phyloP scores from a whole-genome alignment of 2,888 invertebrate species.

The Sesamia inferens region DNA sequence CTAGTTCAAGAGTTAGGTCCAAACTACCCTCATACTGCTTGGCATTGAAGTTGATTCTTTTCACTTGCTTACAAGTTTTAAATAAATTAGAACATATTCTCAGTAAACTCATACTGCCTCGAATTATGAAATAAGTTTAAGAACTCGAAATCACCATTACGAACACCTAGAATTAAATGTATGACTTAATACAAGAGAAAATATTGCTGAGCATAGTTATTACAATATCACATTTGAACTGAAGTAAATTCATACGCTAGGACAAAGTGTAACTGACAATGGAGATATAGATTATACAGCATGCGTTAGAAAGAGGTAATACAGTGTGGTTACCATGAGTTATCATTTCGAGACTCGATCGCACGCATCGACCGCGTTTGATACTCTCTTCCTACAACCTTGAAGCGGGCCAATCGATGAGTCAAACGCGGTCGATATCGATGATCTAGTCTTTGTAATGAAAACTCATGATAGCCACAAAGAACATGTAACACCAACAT shows the following conservation, averaged over 20 bases:
- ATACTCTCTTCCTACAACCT: no score
- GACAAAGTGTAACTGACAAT: slow-evolving; percentile 29
- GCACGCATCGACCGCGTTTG: no score
- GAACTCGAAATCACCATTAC: slow-evolving; percentile 30
- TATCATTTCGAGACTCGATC: no score
- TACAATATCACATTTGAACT: slow-evolving; percentile 61
- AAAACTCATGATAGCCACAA: no score
- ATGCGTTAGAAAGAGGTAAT: neutral
- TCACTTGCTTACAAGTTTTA: neutral
- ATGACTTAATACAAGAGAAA: slow-evolving; percentile 53
- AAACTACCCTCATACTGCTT: neutral
- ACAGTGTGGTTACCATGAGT: neutral
- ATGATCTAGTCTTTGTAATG: no score
- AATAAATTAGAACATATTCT: neutral
- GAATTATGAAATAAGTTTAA: slow-evolving; percentile 24
- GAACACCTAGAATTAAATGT: slow-evolving; percentile 51
- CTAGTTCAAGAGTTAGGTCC: neutral
- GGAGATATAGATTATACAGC: neutral
- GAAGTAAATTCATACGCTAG: slow-evolving; percentile 48
- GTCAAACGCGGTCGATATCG: no score
- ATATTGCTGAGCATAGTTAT: slow-evolving; percentile 57
- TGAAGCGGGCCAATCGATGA: no score
- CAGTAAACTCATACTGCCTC: slow-evolving; percentile 30
- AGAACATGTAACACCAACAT: neutral
- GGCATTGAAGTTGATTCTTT: neutral